Percentiles rank a stretch among this genome's conserved stretches.
These are phyloP conservation scores for Aphis craccivora DNA, from an alignment of 1,140 invertebrate genomes.

Conservation along the genomic window DNA sequence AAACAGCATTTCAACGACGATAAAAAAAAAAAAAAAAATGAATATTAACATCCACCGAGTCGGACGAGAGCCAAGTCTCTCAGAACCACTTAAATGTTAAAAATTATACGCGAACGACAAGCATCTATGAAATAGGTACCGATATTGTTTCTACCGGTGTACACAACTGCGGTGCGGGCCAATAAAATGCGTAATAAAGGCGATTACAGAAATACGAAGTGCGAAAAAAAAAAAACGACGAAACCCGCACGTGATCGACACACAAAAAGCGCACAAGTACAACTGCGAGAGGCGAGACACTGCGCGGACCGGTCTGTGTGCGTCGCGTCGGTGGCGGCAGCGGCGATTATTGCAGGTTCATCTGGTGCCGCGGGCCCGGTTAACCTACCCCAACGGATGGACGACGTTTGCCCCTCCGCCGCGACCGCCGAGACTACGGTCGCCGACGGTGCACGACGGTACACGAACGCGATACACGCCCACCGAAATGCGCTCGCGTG, in stretches of 20 bases:
- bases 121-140: not conserved
- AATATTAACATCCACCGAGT: not conserved
- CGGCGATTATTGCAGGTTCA: slow-evolving; percentile 50
- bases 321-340: not conserved
- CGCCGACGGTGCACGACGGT: not conserved
- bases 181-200: not conserved
- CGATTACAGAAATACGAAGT: not conserved
- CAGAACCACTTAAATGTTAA: not conserved
- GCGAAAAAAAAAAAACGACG: not conserved
- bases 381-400: slow-evolving; percentile 54
- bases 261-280: not conserved
- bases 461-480: slow-evolving; percentile 28
- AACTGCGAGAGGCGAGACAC: not conserved
- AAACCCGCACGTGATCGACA: not conserved
- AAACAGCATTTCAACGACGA: not conserved
- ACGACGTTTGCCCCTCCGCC: not conserved
- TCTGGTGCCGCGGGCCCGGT: slow-evolving; percentile 27
- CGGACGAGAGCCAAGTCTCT: not conserved
- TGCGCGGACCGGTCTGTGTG: slow-evolving; percentile 23
- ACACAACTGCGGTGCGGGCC: not conserved
- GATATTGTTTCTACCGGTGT: not conserved
- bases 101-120: not conserved
- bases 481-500: slow-evolving; percentile 3
- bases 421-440: not conserved
- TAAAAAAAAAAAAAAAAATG: not conserved